Conservation (phyloP, 2,113 vertebrate species). For the Hylia prasina region DNA sequence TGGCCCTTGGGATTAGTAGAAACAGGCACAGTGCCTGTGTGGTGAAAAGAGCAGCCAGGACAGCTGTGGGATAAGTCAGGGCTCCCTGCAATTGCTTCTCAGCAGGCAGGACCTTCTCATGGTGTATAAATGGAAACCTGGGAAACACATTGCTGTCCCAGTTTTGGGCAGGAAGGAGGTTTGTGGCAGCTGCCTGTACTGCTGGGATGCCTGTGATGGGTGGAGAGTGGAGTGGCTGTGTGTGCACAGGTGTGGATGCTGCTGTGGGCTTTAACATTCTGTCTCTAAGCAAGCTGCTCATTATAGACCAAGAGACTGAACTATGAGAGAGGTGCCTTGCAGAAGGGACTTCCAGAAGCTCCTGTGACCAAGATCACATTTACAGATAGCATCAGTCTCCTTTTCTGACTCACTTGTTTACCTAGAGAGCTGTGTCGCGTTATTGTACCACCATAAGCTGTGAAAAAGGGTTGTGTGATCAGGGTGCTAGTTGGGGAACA, state of each 20-base stretch:
- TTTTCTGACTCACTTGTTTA: neutral
- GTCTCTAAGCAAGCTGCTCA: neutral
- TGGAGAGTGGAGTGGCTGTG: neutral
- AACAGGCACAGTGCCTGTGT: fast-evolving
- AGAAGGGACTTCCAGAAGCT: neutral
- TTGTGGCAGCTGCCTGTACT: neutral
- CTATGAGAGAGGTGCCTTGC: neutral
- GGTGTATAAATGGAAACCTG: neutral
- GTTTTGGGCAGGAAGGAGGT: neutral
- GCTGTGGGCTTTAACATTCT: neutral
- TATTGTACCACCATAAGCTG: neutral
- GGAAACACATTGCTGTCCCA: neutral
- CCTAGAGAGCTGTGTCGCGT: neutral
- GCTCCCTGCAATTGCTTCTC: neutral
- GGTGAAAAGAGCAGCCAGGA: neutral
- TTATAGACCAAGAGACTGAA: neutral
- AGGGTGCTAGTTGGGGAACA: neutral
- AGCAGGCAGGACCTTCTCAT: neutral
- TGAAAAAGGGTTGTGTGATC: neutral
- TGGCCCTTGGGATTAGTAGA: neutral
- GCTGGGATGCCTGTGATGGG: neutral
- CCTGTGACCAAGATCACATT: neutral
- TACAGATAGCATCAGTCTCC: neutral
- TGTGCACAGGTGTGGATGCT: neutral
- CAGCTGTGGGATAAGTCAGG: neutral